These are phyloP conservation scores for Apostichopus leukothele DNA, from an alignment of 53 echinoderm and acorn worm genomes.

Conservation along the genomic window DNA sequence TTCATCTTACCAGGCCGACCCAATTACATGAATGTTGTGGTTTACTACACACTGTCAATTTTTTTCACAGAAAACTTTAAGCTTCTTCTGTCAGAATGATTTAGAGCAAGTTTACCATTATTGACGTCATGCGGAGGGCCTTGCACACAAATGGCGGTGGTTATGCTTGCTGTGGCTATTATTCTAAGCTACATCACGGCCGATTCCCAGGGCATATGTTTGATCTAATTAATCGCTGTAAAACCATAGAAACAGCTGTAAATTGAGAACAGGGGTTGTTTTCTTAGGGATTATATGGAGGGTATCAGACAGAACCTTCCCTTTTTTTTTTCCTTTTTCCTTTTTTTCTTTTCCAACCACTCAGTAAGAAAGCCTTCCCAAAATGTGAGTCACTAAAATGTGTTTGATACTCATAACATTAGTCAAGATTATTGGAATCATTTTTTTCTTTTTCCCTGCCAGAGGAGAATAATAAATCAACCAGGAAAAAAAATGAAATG, in stretches of 20 bases:
- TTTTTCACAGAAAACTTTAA: conserved; percentile 39
- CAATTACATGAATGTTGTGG: conserved; percentile 41
- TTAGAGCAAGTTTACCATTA: conserved; percentile 44
- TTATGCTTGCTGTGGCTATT: conserved; percentile 19
- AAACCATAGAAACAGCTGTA: conserved; percentile 42
- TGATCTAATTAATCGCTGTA: conserved; percentile 39
- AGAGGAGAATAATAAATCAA: background rate
- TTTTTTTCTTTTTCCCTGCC: background rate
- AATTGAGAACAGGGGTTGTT: conserved; percentile 40
- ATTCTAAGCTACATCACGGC: conserved; percentile 16
- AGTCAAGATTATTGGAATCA: background rate
- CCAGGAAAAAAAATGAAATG: background rate
- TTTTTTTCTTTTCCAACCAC: background rate
- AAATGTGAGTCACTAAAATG: background rate
- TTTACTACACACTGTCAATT: conserved; percentile 45
- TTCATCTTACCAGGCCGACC: conserved; percentile 13
- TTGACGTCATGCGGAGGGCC: conserved; percentile 43
- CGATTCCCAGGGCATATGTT: conserved; percentile 38
- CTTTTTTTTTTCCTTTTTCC: background rate
- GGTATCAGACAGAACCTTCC: conserved; percentile 1
- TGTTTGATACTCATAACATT: background rate
- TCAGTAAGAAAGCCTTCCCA: background rate
- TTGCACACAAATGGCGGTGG: conserved; percentile 9
- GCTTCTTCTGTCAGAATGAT: conserved; percentile 34
- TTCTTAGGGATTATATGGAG: conserved; percentile 30